phyloP scores from a whole-genome alignment of 2,113 vertebrate species.

The Lasiurus borealis region DNA sequence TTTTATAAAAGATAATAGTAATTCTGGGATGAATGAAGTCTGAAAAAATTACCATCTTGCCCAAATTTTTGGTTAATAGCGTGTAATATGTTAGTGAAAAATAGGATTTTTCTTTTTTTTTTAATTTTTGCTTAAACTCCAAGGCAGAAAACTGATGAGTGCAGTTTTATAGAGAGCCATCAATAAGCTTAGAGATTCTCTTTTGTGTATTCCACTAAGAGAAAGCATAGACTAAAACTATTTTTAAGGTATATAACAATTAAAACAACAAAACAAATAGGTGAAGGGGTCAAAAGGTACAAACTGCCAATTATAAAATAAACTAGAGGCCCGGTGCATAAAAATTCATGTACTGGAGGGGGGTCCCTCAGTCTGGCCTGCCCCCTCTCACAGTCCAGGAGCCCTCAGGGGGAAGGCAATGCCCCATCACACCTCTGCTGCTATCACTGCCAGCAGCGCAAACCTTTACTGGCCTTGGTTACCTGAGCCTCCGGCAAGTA shows the following conservation, averaged over 20 bases:
- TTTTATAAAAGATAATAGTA: slow-evolving; percentile 53
- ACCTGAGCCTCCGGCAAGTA: no score
- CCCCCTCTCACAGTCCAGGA: no score
- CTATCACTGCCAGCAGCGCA: no score
- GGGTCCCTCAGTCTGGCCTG: no score
- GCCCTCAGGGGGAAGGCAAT: no score
- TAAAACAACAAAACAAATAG: not conserved
- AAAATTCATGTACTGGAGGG: no score
- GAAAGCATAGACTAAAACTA: not conserved
- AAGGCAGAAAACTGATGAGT: not conserved
- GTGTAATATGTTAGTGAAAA: not conserved
- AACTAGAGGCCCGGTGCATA: no score
- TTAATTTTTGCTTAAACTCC: slow-evolving; percentile 32
- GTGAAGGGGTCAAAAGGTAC: not conserved
- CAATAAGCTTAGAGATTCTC: not conserved
- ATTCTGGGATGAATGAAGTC: not conserved
- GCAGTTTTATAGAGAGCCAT: not conserved
- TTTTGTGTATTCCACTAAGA: not conserved
- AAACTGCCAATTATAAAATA: not conserved
- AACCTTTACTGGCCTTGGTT: no score
- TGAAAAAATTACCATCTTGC: not conserved
- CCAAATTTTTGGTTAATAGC: slow-evolving; percentile 37
- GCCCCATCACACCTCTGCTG: no score
- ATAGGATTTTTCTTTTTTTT: not conserved
- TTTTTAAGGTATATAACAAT: not conserved